Evolutionary conservation across 2,113 vertebrate genomes (phyloP).

Genomic region (Toxotes chatareus): DNA sequence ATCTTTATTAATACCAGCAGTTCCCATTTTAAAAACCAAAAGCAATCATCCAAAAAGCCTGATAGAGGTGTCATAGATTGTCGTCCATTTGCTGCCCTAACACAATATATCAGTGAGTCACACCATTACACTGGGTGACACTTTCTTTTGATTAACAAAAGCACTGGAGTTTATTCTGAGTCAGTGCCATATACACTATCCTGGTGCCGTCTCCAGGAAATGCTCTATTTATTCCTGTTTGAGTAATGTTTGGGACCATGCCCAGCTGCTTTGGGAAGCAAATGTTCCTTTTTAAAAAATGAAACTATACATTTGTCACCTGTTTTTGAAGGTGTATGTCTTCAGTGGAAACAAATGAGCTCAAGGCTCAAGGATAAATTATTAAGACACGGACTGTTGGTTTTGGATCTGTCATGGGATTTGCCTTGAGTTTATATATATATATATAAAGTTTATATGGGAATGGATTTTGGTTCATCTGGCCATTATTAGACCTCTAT

Average conservation of each 20-base stretch:
- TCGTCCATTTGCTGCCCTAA: not conserved
- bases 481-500: no score
- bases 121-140: not conserved
- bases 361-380: not conserved
- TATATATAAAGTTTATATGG: no score
- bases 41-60: not conserved
- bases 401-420: not conserved
- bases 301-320: not conserved
- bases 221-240: not conserved
- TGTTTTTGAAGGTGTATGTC: not conserved
- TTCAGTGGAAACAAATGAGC: not conserved
- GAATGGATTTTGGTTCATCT: no score
- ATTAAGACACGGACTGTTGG: not conserved
- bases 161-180: not conserved
- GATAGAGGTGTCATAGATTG: not conserved
- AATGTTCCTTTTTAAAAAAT: not conserved
- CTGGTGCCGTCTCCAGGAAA: not conserved
- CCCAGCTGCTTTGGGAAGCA: not conserved
- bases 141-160: constrained; percentile 8
- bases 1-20: not conserved
- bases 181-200: not conserved
- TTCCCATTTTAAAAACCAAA: constrained; percentile 8
- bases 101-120: constrained; percentile 1
- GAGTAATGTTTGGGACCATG: not conserved
- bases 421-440: not conserved